Percentiles rank a stretch among this genome's conserved stretches.
These are phyloP conservation scores for Notothenia coriiceps DNA, from an alignment of 2,113 vertebrate genomes.

Conservation along the genomic window DNA sequence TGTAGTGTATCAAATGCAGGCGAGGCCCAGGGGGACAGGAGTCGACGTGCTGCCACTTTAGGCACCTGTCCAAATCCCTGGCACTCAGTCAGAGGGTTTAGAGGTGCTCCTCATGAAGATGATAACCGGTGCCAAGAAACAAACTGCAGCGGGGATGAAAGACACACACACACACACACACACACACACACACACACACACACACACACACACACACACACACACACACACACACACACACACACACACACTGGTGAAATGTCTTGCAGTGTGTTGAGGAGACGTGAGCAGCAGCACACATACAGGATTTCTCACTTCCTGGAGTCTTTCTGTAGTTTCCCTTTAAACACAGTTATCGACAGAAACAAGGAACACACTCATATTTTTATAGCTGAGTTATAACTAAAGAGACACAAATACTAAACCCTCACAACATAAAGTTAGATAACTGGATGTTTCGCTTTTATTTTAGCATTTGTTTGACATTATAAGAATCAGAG, in stretches of 20 bases:
- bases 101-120: slow-evolving; percentile 56
- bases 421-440: neutral
- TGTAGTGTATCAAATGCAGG: slow-evolving; percentile 71
- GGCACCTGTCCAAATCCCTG: slow-evolving; percentile 73
- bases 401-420: neutral
- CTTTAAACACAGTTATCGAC: neutral
- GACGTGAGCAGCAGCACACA: slow-evolving; percentile 1
- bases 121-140: slow-evolving; percentile 57
- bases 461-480: neutral
- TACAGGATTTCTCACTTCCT: slow-evolving; percentile 12
- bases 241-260: slow-evolving; percentile 24
- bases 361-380: neutral
- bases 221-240: slow-evolving; percentile 26
- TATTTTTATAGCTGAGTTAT: neutral
- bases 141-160: slow-evolving; percentile 52
- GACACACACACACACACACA: slow-evolving; percentile 21
- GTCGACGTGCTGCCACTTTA: slow-evolving; percentile 62
- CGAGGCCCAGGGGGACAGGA: slow-evolving; percentile 50
- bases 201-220: slow-evolving; percentile 34
- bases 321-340: neutral
- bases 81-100: slow-evolving; percentile 65
- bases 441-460: neutral
- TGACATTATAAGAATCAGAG: neutral
- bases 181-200: neutral
- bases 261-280: slow-evolving; percentile 15